A percentile compares a stretch with the other conserved stretches of the same genome.
phyloP scores from a whole-genome alignment of 37 sponge, comb jelly and placozoan genomes.

The Diacarnus erythraeanus region DNA sequence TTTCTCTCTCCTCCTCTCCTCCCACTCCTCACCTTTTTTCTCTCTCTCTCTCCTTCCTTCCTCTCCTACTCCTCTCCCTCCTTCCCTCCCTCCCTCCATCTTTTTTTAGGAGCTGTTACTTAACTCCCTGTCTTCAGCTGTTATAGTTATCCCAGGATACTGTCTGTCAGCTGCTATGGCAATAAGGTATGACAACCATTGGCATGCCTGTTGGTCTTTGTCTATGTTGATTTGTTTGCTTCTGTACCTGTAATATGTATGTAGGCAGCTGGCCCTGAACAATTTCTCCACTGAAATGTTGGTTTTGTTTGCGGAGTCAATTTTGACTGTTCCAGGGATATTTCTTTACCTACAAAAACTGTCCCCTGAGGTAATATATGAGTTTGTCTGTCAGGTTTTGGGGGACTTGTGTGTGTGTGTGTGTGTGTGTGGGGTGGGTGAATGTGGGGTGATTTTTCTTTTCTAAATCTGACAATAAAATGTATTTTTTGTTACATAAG shows the following conservation, averaged over 20 bases:
- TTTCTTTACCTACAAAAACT: slow-evolving; percentile 48
- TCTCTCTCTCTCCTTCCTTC: too few relatives aligned
- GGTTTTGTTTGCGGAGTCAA: slow-evolving; percentile 15
- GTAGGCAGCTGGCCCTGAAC: slow-evolving; percentile 50
- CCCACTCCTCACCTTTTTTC: too few relatives aligned
- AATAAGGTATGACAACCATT: neutral
- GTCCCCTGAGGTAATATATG: slow-evolving; percentile 51
- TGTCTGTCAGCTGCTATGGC: slow-evolving; percentile 4
- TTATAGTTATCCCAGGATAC: neutral
- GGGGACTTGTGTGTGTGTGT: too few relatives aligned
- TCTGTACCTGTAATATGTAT: neutral
- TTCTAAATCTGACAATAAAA: too few relatives aligned
- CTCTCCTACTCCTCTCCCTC: too few relatives aligned
- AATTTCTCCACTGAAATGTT: slow-evolving; percentile 55
- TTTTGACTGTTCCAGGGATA: slow-evolving; percentile 57
- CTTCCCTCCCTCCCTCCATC: too few relatives aligned
- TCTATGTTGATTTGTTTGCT: neutral
- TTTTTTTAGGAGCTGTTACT: slow-evolving; percentile 1
- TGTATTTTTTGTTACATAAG: slow-evolving; percentile 16
- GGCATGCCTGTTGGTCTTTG: too few relatives aligned
- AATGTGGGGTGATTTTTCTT: too few relatives aligned
- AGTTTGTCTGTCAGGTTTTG: too few relatives aligned
- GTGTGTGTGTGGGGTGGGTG: too few relatives aligned
- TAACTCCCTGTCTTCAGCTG: neutral
- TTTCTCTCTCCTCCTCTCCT: too few relatives aligned